A percentile compares a stretch with the other conserved stretches of the same genome.
Evolutionary conservation across 2,888 invertebrate genomes (phyloP).

Genomic region (Blastobasis adustella): DNA sequence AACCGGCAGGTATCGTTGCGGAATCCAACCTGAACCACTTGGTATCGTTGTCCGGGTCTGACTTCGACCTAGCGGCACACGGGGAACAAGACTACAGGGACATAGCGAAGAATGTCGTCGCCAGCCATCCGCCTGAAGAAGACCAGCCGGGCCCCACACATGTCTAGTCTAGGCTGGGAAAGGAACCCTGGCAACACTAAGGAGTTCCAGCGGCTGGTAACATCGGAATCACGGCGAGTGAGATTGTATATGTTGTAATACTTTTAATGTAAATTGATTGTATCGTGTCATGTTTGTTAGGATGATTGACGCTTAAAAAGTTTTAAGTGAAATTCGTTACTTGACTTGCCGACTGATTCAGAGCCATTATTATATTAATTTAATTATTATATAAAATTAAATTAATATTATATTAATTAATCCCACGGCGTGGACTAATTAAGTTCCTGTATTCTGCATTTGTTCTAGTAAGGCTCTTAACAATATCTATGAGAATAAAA

Average conservation of each 20-base stretch:
- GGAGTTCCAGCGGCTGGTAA: too few species aligned
- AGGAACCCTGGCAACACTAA: too few species aligned
- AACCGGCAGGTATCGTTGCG: constrained; percentile 5
- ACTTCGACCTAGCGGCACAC: constrained; percentile 79
- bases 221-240: too few species aligned
- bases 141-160: constrained; percentile 37
- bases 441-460: too few species aligned
- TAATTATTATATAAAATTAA: too few species aligned
- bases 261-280: too few species aligned
- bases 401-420: too few species aligned
- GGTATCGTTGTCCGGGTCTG: constrained; percentile 75
- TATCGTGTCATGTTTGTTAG: background rate
- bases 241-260: background rate
- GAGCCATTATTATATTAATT: too few species aligned
- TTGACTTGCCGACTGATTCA: too few species aligned
- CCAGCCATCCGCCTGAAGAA: constrained; percentile 15
- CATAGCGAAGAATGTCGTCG: constrained; percentile 41
- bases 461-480: too few species aligned
- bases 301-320: background rate
- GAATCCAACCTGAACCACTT: constrained; percentile 68
- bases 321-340: background rate
- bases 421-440: too few species aligned
- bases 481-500: too few species aligned
- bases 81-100: constrained; percentile 56
- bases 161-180: constrained; percentile 22